These are phyloP conservation scores for Callosobruchus maculatus DNA, from an alignment of 2,888 invertebrate species.

Conservation along the genomic window DNA sequence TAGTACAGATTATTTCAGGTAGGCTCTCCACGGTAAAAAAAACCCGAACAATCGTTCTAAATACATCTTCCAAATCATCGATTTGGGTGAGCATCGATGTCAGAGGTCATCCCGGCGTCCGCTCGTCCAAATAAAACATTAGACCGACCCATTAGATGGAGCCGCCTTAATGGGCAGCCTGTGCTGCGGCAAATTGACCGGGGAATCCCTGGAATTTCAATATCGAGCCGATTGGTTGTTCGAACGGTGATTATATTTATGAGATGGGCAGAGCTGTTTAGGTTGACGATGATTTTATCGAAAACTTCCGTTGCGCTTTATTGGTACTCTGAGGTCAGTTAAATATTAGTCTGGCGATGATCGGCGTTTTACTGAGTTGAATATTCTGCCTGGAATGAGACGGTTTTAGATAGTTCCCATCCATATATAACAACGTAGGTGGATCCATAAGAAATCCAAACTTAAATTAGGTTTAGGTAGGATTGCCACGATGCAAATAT, in stretches of 20 bases:
- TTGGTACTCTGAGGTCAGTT: neutral
- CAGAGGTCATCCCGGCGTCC: neutral
- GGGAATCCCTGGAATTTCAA: constrained; percentile 34
- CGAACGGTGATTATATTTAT: constrained; percentile 6
- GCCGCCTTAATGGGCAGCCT: constrained; percentile 9
- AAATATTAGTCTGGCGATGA: neutral
- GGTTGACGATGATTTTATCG: constrained; percentile 1
- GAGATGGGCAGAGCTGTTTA: constrained; percentile 2
- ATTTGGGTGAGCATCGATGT: neutral
- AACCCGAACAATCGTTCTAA: neutral
- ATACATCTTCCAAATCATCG: neutral
- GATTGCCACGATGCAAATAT: too few relatives aligned
- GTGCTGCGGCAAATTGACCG: constrained; percentile 34
- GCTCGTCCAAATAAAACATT: neutral
- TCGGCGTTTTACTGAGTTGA: too few relatives aligned
- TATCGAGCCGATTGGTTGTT: constrained; percentile 27
- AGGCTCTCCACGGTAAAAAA: too few relatives aligned
- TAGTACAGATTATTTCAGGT: too few relatives aligned
- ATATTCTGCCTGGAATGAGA: too few relatives aligned
- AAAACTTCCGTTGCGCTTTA: neutral
- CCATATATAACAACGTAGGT: too few relatives aligned
- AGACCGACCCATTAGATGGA: neutral
- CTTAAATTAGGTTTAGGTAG: too few relatives aligned
- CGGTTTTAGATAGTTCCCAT: too few relatives aligned
- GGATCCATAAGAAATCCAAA: too few relatives aligned